Evolutionary conservation across 2,797 vertebrate genomes (phyloP).

Genomic region (Falco concolor): DNA sequence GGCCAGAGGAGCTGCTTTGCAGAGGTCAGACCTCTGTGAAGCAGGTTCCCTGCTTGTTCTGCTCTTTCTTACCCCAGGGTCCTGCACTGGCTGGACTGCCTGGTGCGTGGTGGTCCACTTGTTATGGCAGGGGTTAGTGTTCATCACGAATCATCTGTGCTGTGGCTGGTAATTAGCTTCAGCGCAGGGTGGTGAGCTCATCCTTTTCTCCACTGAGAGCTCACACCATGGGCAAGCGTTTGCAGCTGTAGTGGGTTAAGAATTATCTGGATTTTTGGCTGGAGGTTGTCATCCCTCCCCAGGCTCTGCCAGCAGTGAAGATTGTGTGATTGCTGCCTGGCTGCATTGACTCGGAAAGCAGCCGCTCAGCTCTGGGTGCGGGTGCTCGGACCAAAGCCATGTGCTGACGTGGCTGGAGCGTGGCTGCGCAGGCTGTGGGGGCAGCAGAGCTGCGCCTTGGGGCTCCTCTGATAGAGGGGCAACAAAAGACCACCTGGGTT

Average conservation of each 20-base stretch:
- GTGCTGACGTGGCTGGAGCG: background rate
- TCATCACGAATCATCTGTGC: background rate
- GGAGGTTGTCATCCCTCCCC: background rate
- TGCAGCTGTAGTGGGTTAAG: background rate
- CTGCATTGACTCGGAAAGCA: background rate
- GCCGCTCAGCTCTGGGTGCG: background rate
- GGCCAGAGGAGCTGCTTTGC: background rate
- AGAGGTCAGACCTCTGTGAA: background rate
- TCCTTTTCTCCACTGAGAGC: background rate
- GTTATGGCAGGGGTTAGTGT: background rate
- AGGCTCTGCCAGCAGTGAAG: background rate
- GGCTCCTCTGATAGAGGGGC: background rate
- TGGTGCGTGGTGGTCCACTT: background rate
- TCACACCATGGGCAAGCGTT: accelerated
- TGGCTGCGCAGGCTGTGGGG: background rate
- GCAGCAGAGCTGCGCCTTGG: background rate
- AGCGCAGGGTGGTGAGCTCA: background rate
- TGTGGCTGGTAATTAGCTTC: background rate
- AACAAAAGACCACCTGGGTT: background rate
- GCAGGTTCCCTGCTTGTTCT: background rate
- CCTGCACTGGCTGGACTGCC: background rate
- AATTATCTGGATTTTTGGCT: background rate
- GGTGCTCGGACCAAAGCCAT: background rate
- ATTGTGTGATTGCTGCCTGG: background rate
- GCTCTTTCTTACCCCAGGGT: background rate